Percentiles rank a stretch among this genome's conserved stretches.
Evolutionary conservation across 2,113 vertebrate species (phyloP).

Genomic region (Coracopsis vasa): DNA sequence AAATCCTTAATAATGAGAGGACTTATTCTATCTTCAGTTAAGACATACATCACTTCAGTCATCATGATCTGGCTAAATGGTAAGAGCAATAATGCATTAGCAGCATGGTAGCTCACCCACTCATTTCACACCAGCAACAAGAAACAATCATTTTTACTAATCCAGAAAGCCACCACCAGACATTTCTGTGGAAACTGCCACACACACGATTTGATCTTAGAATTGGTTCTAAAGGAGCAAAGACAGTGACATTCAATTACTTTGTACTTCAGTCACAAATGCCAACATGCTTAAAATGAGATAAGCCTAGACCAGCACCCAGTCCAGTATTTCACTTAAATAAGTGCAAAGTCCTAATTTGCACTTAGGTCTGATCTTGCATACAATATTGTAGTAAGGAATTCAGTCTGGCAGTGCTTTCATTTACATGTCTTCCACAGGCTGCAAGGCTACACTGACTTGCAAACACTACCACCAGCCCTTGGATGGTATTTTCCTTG

Average conservation of each 20-base stretch:
- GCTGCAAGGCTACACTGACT: background rate
- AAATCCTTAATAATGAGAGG: background rate
- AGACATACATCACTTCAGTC: background rate
- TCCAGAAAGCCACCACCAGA: background rate
- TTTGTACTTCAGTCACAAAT: background rate
- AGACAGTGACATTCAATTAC: background rate
- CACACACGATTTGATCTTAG: background rate
- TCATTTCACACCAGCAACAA: background rate
- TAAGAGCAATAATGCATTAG: background rate
- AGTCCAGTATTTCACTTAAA: background rate
- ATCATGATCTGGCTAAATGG: constrained; percentile 16
- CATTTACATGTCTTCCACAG: background rate
- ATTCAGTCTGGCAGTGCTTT: background rate
- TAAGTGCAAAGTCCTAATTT: background rate
- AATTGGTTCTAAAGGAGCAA: background rate
- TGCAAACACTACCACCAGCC: background rate
- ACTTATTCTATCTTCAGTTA: background rate
- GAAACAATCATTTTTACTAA: background rate
- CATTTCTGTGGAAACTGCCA: background rate
- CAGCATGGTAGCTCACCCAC: background rate
- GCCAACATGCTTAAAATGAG: background rate
- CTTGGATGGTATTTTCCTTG: background rate
- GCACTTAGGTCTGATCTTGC: background rate
- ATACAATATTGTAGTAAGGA: background rate
- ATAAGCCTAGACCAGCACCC: background rate